Evolutionary conservation across 2,888 invertebrate genomes (phyloP).

Genomic region (Scaptomyza polygonia): DNA sequence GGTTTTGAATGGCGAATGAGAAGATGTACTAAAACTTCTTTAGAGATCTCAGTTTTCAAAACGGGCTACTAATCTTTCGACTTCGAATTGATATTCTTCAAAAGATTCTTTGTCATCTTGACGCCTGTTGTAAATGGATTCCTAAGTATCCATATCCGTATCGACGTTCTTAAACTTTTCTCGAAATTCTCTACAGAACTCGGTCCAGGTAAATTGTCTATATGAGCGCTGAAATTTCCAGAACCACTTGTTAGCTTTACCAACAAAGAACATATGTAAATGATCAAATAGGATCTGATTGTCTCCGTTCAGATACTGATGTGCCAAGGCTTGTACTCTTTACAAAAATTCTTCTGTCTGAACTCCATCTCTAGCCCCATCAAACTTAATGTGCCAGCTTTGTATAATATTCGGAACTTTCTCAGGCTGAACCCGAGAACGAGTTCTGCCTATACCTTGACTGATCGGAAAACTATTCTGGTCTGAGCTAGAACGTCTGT

Average conservation of each 20-base stretch:
- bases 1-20: too few relatives aligned
- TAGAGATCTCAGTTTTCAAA: not conserved
- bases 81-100: constrained; percentile 17
- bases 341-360: constrained; percentile 8
- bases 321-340: constrained; percentile 6
- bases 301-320: too few relatives aligned
- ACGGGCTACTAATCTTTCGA: constrained; percentile 3
- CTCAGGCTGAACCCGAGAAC: not conserved
- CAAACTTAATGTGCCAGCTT: constrained; percentile 6
- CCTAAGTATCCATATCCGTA: too few relatives aligned
- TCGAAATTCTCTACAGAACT: too few relatives aligned
- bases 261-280: constrained; percentile 10
- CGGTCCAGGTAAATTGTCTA: too few relatives aligned
- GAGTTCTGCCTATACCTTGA: not conserved
- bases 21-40: too few relatives aligned
- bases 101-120: constrained; percentile 1
- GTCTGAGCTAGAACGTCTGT: not conserved
- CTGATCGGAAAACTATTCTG: not conserved
- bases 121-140: too few relatives aligned
- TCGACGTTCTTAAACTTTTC: too few relatives aligned
- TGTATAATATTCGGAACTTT: constrained; percentile 6
- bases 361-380: not conserved
- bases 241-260: constrained; percentile 18
- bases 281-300: constrained; percentile 9
- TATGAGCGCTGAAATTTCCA: too few relatives aligned